These are phyloP conservation scores for Brachyistius frenatus DNA, from an alignment of 2,113 vertebrate genomes.

Conservation along the genomic window DNA sequence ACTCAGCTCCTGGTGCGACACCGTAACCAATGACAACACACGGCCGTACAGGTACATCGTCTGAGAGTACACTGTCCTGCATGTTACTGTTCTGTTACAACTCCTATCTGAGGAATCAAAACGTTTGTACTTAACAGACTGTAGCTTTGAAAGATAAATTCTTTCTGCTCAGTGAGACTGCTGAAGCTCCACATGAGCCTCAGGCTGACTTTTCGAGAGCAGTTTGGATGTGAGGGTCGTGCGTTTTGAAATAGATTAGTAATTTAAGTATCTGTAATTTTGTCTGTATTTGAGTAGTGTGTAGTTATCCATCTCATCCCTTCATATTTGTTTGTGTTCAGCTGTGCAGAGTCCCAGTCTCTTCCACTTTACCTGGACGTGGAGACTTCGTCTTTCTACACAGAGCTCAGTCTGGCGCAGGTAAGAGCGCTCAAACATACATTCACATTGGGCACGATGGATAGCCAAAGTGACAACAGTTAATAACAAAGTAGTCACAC, in stretches of 20 bases:
- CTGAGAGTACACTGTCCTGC: neutral
- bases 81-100: neutral
- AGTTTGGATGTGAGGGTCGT: too few relatives aligned
- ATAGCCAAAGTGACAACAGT: neutral
- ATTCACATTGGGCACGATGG: neutral
- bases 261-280: too few relatives aligned
- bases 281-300: neutral
- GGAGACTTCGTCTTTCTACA: conserved; percentile 84
- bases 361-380: conserved; percentile 84
- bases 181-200: too few relatives aligned
- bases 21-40: conserved; percentile 78
- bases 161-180: too few relatives aligned
- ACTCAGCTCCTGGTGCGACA: conserved; percentile 85
- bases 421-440: conserved; percentile 46
- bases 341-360: conserved; percentile 83
- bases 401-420: conserved; percentile 83
- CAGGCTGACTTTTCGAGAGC: too few relatives aligned
- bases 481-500: neutral
- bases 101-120: too few relatives aligned
- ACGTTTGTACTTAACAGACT: too few relatives aligned
- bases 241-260: too few relatives aligned
- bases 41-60: conserved; percentile 75
- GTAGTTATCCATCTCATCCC: neutral
- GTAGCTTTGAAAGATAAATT: too few relatives aligned
- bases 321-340: conserved; percentile 49